phyloP scores from a whole-genome alignment of 2,797 vertebrate genomes.

The Scolopax bukidnonensis region DNA sequence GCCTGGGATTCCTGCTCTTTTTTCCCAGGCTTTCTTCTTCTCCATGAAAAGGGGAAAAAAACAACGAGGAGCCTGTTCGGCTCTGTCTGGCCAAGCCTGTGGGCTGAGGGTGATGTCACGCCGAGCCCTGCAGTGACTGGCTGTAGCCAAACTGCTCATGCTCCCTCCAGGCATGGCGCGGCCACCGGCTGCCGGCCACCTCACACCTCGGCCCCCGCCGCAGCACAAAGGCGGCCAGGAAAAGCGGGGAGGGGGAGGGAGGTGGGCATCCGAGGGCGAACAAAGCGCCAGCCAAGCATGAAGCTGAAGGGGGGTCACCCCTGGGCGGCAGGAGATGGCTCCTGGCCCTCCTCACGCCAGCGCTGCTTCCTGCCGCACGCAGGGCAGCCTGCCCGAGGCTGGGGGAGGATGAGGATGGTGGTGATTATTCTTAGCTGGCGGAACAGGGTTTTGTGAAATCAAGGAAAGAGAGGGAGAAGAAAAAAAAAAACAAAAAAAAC shows the following conservation, averaged over 20 bases:
- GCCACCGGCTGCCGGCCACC: slow-evolving; percentile 75
- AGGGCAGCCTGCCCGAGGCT: background rate
- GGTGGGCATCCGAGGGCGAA: slow-evolving; percentile 71
- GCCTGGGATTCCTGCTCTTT: slow-evolving; percentile 69
- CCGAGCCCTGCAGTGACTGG: slow-evolving; percentile 76
- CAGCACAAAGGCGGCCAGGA: slow-evolving; percentile 71
- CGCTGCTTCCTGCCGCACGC: background rate
- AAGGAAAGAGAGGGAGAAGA: background rate
- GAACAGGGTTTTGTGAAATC: background rate
- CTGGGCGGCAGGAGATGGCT: background rate
- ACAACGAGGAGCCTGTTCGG: slow-evolving; percentile 75
- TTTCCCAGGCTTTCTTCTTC: slow-evolving; percentile 80
- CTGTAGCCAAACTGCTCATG: slow-evolving; percentile 81
- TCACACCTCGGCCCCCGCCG: slow-evolving; percentile 72
- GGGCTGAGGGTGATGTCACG: slow-evolving; percentile 81
- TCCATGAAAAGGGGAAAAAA: slow-evolving; percentile 16
- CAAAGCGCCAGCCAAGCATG: slow-evolving; percentile 83
- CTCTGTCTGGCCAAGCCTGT: slow-evolving; percentile 60
- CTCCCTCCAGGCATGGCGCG: slow-evolving; percentile 77
- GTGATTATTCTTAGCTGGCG: background rate
- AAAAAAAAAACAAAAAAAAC: background rate
- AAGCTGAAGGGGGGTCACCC: slow-evolving; percentile 75
- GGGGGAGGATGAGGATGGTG: background rate
- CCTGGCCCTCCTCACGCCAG: background rate
- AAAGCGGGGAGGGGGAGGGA: background rate